Base-by-base conservation (phyloP, 2,797 vertebrate genomes). In the Myiothlypis coronata region DNA sequence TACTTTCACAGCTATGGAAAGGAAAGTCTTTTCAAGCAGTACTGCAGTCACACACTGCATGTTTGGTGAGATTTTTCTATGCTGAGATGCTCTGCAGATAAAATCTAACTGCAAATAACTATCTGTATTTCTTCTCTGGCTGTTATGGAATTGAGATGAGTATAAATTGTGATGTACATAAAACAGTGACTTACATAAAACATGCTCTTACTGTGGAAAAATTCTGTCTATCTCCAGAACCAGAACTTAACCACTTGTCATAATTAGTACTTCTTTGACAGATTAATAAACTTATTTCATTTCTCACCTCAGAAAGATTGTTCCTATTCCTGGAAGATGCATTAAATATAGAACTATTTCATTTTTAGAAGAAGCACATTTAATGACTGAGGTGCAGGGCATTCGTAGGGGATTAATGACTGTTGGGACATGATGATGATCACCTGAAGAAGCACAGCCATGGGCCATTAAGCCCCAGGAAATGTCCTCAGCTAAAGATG, bases 291-390 rank as follows among this genome's bases (percentile, higher is more conserved):
- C 87, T 83, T 71, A 6, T 86, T 87, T 69, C 71, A 86, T 83
- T 95, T 50, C 22, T 79, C 91, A 56, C 59, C 46, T 77, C 65
- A 90, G 44, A 83, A 97, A 86, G 75, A 90, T 60, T 39, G 70
- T 39, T 59, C 46, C 61, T 93, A 71, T 86, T 96, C 60, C 85
- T 90, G 74, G 92, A 97, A 93, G 69, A 94, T 76, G n/a, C 47
- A 94, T 92, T 93, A 95, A 95, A 96, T 94, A 95, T 82, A 95
- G 85, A 94, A 88, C 60, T 49, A 79, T 74, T 96, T 93, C 32
- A 87, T 93, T 83, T 72, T 91, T 75, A 92, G 89, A 95, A 89
- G 68, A 35, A 96, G 44, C 47, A 81, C 10, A 76, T 77, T 85
- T 90, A 96, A 94, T 94, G 65, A 92, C 72, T 72, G 67, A 94